Conservation (phyloP, 1,140 invertebrate genomes). For the Cyclina sinensis region DNA sequence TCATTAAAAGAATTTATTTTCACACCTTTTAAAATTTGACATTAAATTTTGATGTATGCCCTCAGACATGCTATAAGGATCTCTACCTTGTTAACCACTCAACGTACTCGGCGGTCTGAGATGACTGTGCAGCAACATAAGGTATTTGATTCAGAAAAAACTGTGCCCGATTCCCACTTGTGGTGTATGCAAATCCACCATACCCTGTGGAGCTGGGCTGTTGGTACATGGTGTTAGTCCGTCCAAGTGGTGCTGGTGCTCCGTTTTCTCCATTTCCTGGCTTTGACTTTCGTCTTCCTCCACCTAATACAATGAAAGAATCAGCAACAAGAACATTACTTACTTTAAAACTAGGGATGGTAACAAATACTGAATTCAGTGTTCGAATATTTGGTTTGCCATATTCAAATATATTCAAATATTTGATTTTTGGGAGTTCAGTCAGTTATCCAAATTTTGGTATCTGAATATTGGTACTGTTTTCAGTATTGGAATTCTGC, state of each 20-base stretch:
- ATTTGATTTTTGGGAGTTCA: too few relatives aligned
- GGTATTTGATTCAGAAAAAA: conserved; percentile 80
- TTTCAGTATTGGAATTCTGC: too few relatives aligned
- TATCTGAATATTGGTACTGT: too few relatives aligned
- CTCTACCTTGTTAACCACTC: conserved; percentile 81
- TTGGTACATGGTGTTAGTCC: conserved; percentile 76
- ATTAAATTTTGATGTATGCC: background rate
- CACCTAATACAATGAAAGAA: conserved; percentile 70
- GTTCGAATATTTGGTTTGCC: too few relatives aligned
- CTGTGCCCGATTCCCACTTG: conserved; percentile 72
- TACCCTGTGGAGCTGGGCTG: conserved; percentile 64
- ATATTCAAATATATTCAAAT: too few relatives aligned
- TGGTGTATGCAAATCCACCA: conserved; percentile 69
- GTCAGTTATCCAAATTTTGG: too few relatives aligned
- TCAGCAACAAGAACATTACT: too few relatives aligned
- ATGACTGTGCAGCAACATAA: conserved; percentile 74
- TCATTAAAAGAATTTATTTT: background rate
- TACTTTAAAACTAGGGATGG: too few relatives aligned
- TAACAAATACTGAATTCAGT: too few relatives aligned
- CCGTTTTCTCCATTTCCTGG: conserved; percentile 56
- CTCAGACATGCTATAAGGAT: conserved; percentile 52
- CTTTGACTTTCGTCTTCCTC: conserved; percentile 74
- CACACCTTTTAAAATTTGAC: background rate
- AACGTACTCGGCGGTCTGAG: conserved; percentile 81
- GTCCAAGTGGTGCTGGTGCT: conserved; percentile 63